phyloP scores from a whole-genome alignment of 2,113 vertebrate genomes.

The Fukomys damarensis region DNA sequence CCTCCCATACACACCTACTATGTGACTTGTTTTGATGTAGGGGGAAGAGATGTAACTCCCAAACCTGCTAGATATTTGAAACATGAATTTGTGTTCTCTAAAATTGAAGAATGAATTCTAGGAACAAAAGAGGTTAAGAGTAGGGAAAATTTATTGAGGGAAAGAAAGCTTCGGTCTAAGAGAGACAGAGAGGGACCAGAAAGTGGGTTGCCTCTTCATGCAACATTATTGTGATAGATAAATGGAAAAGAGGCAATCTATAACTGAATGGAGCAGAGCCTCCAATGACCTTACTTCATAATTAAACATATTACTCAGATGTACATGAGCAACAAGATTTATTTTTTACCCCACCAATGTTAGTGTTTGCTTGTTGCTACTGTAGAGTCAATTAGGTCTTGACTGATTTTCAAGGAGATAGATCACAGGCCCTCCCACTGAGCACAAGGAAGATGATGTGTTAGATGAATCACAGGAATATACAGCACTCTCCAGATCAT shows the following conservation, averaged over 20 bases:
- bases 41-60: too few relatives aligned
- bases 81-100: too few relatives aligned
- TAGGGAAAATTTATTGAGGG: too few relatives aligned
- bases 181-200: too few relatives aligned
- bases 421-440: not conserved
- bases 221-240: not conserved
- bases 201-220: too few relatives aligned
- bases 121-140: too few relatives aligned
- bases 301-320: not conserved
- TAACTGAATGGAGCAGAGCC: not conserved
- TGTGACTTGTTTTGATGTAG: too few relatives aligned
- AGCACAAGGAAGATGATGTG: not conserved
- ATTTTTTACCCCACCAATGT: not conserved
- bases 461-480: accelerated
- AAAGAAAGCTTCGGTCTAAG: too few relatives aligned
- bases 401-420: not conserved
- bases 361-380: not conserved
- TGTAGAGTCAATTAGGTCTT: not conserved
- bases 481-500: accelerated
- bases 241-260: not conserved
- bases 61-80: too few relatives aligned
- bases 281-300: too few relatives aligned
- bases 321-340: not conserved
- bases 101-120: too few relatives aligned
- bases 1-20: too few relatives aligned